Evolutionary conservation across 2,888 invertebrate genomes (phyloP), one percentile per base, ranked within the genome.

Genomic region (Pandemis cinnamomeana): DNA sequence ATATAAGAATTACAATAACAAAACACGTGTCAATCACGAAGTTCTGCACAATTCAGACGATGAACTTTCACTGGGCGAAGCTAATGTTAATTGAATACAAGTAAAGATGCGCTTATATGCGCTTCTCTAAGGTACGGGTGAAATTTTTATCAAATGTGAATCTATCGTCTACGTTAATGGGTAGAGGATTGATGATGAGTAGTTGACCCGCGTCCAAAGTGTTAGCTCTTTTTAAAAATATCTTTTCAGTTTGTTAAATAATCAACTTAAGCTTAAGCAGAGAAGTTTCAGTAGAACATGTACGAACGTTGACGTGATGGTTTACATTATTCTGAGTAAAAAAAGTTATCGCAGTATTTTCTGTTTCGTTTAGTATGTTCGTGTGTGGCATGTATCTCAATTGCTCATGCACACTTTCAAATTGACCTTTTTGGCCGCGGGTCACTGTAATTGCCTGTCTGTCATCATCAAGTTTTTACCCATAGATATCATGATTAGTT

Each of bases 1-100:
- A 55, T 64, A 20, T 55, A 70, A 67, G 48, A 71, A 67, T 74
- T 60, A 70, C 61, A 74, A 71, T 71, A 74, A 61, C 55, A 71
- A 71, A 64, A 66, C 66, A 66, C 55, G 67, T 46, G 66, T 73
- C 73, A 66, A 66, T 73, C 74, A 71, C 41, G 48, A 27, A 11
- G 42, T 4, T 51, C 60, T 10, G 51, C 58, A 44, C 67, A 67
- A 69, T 67, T 71, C 44, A 51, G 44, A 58, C 13, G 20, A 51
- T 41, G 66, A 15, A 70, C 73, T 73, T 73, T 73, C 73, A 69
- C 69, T 66, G n/a, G 13, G 7, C 7, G 42, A 64, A 62, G 67
- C 13, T n/a, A 67, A 67, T 42, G 66, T 55, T 72, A 51, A 73
- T 70, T 73, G 69, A 69, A 73, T 69, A 64, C 41, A 6, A 60